Base-by-base conservation (phyloP, 2,888 invertebrate genomes). In the Lasius fuliginosus region DNA sequence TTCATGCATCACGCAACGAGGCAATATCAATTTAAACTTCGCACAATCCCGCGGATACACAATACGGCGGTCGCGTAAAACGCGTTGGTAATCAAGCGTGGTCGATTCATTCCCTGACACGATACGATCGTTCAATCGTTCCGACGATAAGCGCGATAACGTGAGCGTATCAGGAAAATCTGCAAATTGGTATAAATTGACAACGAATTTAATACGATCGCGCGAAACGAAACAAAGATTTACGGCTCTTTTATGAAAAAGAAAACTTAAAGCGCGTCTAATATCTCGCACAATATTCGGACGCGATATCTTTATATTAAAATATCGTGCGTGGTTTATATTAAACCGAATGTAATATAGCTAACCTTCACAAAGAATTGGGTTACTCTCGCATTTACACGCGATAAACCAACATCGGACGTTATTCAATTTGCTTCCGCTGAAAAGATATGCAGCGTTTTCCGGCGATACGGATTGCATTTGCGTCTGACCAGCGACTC, bases 11-110 rank as follows among this genome's bases (percentile, higher is more conserved):
- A 46, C 33, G 58, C 75, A 60, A 53, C 53, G 65, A 40, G 40
- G 75, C 64, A 64, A 87, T 84, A 84, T 87, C 76, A 84, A 84
- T 86, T 87, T 81, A 84, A 86, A 86, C 69, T 84, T 81, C 40
- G 73, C 82, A 11, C 81, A 30, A 56, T 67, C n/a, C 27, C 15
- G 53, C 42, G 42, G 36, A 23, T 71, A n/a, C 27, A 42, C 71
- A 69, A 40, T n/a, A 23, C 73, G 40, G 42, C 23, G 75, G 11
- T 58, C 75, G 42, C 60, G 79, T 56, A 60, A 74, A 79, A 79
- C 56, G 77, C 42, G 23, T 12, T 30, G 27, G 74, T 60, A 60
- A 75, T 81, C 58, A 60, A 46, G 18, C 58, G 46, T 74, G 60
- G 40, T 36, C 23, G 42, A 71, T 56, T 23, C 23, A 9, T 42